Base-by-base conservation (phyloP, 1,140 invertebrate genomes). In the Drosophila parvula region DNA sequence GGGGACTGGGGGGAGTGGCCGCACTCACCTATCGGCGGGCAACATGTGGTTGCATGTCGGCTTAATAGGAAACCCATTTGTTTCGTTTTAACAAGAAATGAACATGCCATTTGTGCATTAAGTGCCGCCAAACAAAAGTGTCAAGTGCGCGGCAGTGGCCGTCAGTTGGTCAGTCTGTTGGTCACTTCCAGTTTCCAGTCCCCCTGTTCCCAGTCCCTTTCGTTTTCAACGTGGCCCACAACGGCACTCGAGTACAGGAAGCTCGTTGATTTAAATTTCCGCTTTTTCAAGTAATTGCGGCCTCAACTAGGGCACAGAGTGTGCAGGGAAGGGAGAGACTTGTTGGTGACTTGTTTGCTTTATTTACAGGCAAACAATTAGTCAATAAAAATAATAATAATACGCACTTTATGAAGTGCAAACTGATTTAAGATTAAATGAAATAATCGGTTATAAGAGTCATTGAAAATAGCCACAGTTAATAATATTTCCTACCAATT, bases 71-170 rank as follows among this genome's bases (percentile, higher is more conserved):
- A 89, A 67, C 50, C 65, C 73, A 70, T 83, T 88, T 83, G 79
- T 71, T 74, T 73, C 47, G 58, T 62, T 78, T 80, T 63, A 80
- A 80, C 69, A 80, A 71, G 62, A 67, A 60, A 50, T 43, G 55
- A 89, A 74, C 84, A 88, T 88, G 84, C 84, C 79, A 88, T 89
- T 78, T 89, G 80, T 89, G 77, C 76, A 88, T 88, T 89, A 88
- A 89, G 58, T 68, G 74, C 53, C 69, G 53, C 36, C 74, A 74
- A 59, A 64, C 67, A 75, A 81, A 75, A 63, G 84, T 88, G 84
- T 84, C 84, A 88, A 88, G 78, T 88, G 74, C 53, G 64, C 78
- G 47, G 47, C 68, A 57, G 69, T 64, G 88, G 61, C 50, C 74
- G 79, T 65, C 64, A 38, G 74, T 65, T 47, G 65, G 50, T 55